Conservation (phyloP, 2,113 vertebrate genomes). For the Anser brachyrhynchus region DNA sequence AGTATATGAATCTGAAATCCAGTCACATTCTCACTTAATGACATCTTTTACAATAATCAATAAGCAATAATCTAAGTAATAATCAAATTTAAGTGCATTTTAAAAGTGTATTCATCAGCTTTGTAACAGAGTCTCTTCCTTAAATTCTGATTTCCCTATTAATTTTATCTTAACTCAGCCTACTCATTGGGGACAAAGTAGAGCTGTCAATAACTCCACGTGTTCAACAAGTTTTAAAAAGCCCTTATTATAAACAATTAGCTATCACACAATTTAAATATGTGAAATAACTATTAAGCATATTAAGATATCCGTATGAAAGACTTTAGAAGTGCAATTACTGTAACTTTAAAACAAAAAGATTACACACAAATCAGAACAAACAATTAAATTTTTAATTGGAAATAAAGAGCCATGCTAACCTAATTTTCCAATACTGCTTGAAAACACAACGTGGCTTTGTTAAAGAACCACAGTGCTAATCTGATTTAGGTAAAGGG, state of each 20-base stretch:
- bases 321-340: neutral
- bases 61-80: neutral
- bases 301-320: neutral
- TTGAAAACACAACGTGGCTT: neutral
- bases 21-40: neutral
- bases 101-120: neutral
- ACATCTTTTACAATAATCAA: neutral
- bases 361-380: neutral
- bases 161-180: neutral
- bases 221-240: neutral
- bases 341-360: neutral
- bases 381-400: neutral
- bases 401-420: neutral
- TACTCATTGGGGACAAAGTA: neutral
- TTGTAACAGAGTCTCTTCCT: neutral
- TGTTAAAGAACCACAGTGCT: neutral
- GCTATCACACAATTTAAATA: neutral
- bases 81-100: neutral
- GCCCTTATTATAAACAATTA: neutral
- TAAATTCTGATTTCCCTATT: neutral
- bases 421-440: neutral
- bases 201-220: neutral
- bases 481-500: neutral
- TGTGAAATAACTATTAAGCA: neutral
- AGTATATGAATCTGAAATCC: neutral